Evolutionary conservation across 2,797 vertebrate genomes (phyloP), one percentile per base, ranked within the genome.

Genomic region (Tragelaphus eurycerus): DNA sequence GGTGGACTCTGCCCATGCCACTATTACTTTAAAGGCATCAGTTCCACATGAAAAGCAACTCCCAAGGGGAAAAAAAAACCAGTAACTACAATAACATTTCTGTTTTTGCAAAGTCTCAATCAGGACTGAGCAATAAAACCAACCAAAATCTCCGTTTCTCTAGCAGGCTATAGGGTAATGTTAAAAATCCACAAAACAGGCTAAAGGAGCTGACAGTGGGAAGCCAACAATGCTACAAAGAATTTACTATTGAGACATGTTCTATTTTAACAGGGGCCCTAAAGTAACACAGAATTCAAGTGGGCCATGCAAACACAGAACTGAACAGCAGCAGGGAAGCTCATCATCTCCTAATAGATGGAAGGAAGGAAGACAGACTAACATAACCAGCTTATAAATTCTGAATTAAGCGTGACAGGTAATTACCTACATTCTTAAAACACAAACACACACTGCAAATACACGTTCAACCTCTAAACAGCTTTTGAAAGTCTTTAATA

Each of bases 81-180:
- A 89, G 79, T 81, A 62, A 87, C 92, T 92, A 81, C 23, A 95
- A 7, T 79, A 90, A 95, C 25, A 67, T 46, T 85, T 12, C 21
- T 91, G 48, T 89, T 78, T 94, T 93, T 71, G 52, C 93, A 27
- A 96, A 96, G 59, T 96, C 76, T 81, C 50, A 89, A 43, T 64
- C 71, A 54, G 27, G 55, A 52, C 83, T 90, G 38, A 87, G 84
- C 50, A 90, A 31, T 95, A 89, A 97, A 90, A 93, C 14, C 34
- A n/a, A 88, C 71, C 17, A 38, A 94, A 85, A 89, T 83, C 83
- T 74, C 83, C 31, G 10, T 21, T n/a, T 52, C 76, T 78, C 19
- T 43, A 67, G 62, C 48, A 54, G 50, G 52, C 59, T 62, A 16
- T 12, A 89, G n/a, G 50, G 29, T 76, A 64, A 95, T 23, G 3